phyloP scores from a whole-genome alignment of 1,140 invertebrate genomes.

The Magallana angulata region DNA sequence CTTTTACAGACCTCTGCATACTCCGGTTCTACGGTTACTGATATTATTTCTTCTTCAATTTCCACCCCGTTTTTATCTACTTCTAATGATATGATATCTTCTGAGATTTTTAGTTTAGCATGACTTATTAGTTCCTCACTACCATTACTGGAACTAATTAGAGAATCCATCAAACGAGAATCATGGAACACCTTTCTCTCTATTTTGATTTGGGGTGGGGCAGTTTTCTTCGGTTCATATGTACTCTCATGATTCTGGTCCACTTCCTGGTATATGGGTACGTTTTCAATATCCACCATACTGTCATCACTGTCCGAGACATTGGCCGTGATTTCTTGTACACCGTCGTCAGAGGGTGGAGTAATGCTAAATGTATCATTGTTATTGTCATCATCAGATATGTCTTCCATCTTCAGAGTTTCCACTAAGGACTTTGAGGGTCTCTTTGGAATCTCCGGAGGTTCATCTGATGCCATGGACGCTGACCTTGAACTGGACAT shows the following conservation, averaged over 20 bases:
- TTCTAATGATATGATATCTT: constrained; percentile 50
- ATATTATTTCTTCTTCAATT: constrained; percentile 48
- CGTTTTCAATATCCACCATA: constrained; percentile 69
- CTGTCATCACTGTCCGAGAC: constrained; percentile 69
- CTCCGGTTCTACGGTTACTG: constrained; percentile 51
- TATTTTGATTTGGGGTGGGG: constrained; percentile 76
- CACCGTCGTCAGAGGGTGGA: constrained; percentile 49
- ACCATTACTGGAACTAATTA: constrained; percentile 73
- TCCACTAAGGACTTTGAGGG: constrained; percentile 65
- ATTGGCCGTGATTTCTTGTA: constrained; percentile 44
- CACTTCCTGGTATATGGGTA: constrained; percentile 70
- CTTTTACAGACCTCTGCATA: constrained; percentile 45
- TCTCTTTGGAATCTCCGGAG: constrained; percentile 60
- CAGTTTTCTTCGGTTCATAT: constrained; percentile 70
- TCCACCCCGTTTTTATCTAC: constrained; percentile 47
- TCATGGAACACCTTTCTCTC: constrained; percentile 77
- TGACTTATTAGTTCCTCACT: constrained; percentile 67
- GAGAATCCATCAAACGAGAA: constrained; percentile 63
- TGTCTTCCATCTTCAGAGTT: constrained; percentile 64
- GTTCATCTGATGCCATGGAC: constrained; percentile 44
- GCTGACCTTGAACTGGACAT: constrained; percentile 47
- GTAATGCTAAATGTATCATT: constrained; percentile 47
- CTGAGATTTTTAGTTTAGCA: constrained; percentile 35
- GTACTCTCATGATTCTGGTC: constrained; percentile 75
- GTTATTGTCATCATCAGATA: constrained; percentile 43